A percentile compares a stretch with the other conserved stretches of the same genome.
phyloP scores from a whole-genome alignment of 2,888 invertebrate species.

The Bugula neritina region DNA sequence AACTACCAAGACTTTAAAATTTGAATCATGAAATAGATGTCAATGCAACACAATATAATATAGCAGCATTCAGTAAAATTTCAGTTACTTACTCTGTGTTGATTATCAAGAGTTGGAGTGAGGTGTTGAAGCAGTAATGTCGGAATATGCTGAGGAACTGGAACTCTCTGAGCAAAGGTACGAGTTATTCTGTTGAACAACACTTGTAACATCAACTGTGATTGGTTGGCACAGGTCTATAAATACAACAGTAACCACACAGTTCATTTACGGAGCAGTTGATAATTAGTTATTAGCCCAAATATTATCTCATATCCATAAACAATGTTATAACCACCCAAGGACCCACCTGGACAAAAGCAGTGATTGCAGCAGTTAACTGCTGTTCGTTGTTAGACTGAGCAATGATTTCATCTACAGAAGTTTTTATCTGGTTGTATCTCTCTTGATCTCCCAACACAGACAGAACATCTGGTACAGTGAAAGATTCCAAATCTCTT shows the following conservation, averaged over 20 bases:
- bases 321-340: too few species aligned
- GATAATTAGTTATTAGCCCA: too few species aligned
- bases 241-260: too few species aligned
- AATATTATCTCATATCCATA: too few species aligned
- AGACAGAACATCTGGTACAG: constrained; percentile 25
- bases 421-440: not conserved
- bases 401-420: not conserved
- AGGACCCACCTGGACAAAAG: too few species aligned
- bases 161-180: not conserved
- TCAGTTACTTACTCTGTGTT: not conserved
- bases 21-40: too few species aligned
- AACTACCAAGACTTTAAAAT: too few species aligned
- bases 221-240: not conserved
- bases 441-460: not conserved
- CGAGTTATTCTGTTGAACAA: constrained; percentile 13
- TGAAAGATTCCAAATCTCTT: constrained; percentile 14
- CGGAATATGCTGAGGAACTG: not conserved
- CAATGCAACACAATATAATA: too few species aligned
- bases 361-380: too few species aligned
- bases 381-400: too few species aligned
- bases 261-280: too few species aligned
- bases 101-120: not conserved
- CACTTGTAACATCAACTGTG: not conserved
- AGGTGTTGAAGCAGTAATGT: not conserved
- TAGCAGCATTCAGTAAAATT: not conserved